Evolutionary conservation across 2,113 vertebrate species (phyloP), one percentile per base, ranked within the genome.

Genomic region (Corythoichthys intestinalis): DNA sequence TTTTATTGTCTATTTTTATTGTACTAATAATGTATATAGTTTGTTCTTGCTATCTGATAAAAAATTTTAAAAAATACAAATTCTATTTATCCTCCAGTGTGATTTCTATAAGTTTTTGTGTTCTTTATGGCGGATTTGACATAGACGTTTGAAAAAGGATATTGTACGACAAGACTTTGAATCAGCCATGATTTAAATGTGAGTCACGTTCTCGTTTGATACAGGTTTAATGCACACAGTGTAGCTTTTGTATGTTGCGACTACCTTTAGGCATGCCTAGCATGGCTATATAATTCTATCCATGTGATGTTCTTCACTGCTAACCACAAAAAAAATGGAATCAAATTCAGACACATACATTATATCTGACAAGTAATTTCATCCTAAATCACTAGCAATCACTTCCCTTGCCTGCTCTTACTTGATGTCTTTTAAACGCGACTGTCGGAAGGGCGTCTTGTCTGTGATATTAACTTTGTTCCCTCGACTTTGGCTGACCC

Each of bases 401-500:
- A n/a, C 65, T 2, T 37, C n/a, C 15, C 4, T 1, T 6, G 64
- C 38, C 13, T 28, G 52, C 48, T 37, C 3, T 3, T 8, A 41
- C 34, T 52, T 41, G 37, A 66, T 52, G 47, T 13, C 53, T 76
- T 52, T 48, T n/a, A 7, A 1, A 12, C 62, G 1, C 34, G 73
- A 57, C 10, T 54, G 10, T 53, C 62, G 79, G 77, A 85, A 87
- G 85, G 84, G 74, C 84, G 71, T 68, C 37, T 61, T 73, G 75
- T 77, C 78, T 60, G 63, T 72, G 74, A 56, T 52, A 66, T 83
- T 88, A 67, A 82, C 84, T 87, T 85, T 81, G 79, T 85, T 85
- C 80, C 72, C 80, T 79, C 78, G 84, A 86, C 84, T 84, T 83
- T 88, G 83, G 77, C 84, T 73, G 75, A 84, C 82, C 85, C 82